Conservation (phyloP, 2,113 vertebrate genomes). For the Bombycilla garrulus region DNA sequence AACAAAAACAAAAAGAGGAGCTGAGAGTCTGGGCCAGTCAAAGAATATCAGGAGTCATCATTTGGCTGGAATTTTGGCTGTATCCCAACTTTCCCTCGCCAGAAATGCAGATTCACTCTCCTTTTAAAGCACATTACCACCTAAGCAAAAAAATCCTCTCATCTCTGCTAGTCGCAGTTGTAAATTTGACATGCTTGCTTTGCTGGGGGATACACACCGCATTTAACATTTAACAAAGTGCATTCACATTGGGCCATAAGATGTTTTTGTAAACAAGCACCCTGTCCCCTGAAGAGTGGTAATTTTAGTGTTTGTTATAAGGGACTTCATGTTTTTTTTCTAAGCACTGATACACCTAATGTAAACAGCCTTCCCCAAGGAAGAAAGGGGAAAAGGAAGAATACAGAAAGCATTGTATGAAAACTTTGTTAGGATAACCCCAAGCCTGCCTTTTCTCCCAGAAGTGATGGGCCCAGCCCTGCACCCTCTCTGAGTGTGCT, state of each 20-base stretch:
- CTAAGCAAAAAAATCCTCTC: background rate
- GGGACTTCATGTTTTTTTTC: background rate
- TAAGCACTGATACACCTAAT: background rate
- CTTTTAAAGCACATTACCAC: constrained; percentile 5
- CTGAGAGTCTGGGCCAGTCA: background rate
- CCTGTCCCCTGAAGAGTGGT: background rate
- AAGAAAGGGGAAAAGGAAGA: background rate
- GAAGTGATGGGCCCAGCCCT: background rate
- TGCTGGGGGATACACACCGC: background rate
- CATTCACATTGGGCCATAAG: background rate
- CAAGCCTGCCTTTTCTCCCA: background rate
- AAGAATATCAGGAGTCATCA: background rate
- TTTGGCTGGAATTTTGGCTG: background rate
- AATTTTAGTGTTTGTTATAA: background rate
- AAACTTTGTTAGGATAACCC: background rate
- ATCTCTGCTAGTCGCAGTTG: background rate
- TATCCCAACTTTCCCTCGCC: background rate
- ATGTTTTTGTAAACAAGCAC: background rate
- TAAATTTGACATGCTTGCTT: background rate
- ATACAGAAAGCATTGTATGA: background rate
- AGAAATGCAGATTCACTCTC: constrained; percentile 25
- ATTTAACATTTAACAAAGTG: background rate
- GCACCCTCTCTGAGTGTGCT: background rate
- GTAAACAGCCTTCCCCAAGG: background rate
- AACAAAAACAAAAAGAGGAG: background rate